Evolutionary conservation across 2,113 vertebrate genomes (phyloP).

Genomic region (Enhydra lutris): DNA sequence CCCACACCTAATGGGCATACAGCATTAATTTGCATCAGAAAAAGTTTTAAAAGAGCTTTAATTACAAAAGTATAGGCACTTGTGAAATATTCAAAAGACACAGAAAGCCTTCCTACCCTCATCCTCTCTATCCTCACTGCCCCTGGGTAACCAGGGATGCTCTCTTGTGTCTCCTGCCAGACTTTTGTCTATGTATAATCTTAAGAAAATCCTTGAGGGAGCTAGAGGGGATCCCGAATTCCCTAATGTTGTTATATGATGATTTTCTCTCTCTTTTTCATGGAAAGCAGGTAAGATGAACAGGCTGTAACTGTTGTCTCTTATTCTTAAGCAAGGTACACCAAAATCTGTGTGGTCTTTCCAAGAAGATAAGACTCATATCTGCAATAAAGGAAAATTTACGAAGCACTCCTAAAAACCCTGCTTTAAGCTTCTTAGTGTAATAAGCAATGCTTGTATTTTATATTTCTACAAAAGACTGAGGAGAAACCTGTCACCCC

Average conservation of each 20-base stretch:
- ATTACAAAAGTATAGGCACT: not conserved
- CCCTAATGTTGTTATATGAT: not conserved
- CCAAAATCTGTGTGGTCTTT: not conserved
- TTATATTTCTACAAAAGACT: conserved; percentile 2
- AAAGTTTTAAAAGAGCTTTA: not conserved
- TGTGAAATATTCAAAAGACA: not conserved
- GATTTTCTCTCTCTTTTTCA: not conserved
- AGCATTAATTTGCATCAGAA: not conserved
- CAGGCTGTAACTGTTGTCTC: not conserved
- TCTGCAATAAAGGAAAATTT: not conserved
- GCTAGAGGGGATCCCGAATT: not conserved
- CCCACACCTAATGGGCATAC: not conserved
- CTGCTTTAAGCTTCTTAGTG: not conserved
- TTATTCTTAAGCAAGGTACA: not conserved
- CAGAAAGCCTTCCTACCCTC: not conserved
- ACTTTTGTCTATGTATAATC: not conserved
- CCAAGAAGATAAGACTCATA: not conserved
- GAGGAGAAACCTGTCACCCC: not conserved
- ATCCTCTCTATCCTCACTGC: not conserved
- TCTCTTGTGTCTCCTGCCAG: not conserved
- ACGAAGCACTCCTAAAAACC: not conserved
- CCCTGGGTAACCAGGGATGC: not conserved
- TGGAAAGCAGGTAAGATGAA: not conserved
- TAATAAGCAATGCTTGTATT: not conserved
- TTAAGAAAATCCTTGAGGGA: not conserved